phyloP scores from a whole-genome alignment of 1,140 invertebrate species.

The Patella vulgata region DNA sequence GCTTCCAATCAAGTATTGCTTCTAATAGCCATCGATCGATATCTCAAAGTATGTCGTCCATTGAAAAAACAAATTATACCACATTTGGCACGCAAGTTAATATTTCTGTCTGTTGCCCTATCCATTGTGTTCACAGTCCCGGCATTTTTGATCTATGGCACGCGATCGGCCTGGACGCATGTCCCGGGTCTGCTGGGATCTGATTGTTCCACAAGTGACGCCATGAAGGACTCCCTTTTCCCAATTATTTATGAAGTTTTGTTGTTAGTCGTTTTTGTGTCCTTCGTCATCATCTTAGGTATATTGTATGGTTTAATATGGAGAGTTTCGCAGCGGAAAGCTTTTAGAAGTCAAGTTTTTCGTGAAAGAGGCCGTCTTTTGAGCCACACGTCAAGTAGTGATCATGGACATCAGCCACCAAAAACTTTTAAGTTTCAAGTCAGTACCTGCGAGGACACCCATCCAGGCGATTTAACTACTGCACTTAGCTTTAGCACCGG shows the following conservation, averaged over 20 bases:
- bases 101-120: conserved; percentile 8
- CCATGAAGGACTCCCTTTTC: conserved; percentile 18
- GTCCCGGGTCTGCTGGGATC: conserved; percentile 1
- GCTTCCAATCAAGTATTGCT: conserved; percentile 32
- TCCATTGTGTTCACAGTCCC: conserved; percentile 12
- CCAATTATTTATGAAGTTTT: conserved; percentile 24
- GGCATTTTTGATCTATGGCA: conserved; percentile 20
- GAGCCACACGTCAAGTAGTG: no score
- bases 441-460: no score
- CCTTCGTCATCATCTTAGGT: conserved; percentile 11
- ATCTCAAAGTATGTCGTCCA: conserved; percentile 32
- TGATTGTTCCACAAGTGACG: conserved; percentile 31
- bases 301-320: conserved; percentile 23
- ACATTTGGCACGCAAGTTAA: conserved; percentile 5
- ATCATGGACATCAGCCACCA: no score
- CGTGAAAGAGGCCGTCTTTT: no score
- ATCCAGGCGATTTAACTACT: no score
- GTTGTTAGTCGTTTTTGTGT: conserved; percentile 20
- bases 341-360: no score
- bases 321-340: conserved; percentile 11
- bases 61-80: conserved; percentile 23
- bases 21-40: conserved; percentile 37
- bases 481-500: not conserved
- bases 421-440: no score
- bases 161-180: conserved; percentile 8